Percentiles rank a stretch among this genome's conserved stretches.
Evolutionary conservation across 2,797 vertebrate genomes (phyloP).

Genomic region (Sarcoramphus papa): DNA sequence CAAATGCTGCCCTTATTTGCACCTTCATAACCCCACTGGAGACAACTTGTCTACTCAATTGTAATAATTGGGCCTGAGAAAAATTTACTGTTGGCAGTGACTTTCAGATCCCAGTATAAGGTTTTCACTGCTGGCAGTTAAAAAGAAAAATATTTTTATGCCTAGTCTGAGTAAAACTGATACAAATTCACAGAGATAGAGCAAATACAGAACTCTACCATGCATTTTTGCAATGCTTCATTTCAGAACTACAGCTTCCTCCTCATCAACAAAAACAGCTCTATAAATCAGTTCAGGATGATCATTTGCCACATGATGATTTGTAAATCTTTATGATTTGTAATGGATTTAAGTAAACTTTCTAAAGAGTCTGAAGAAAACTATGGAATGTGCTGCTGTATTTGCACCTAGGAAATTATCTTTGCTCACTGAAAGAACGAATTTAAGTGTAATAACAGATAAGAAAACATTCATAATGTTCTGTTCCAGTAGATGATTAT

Average conservation of each 20-base stretch:
- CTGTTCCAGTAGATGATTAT: neutral
- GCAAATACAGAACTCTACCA: neutral
- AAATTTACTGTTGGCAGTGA: constrained; percentile 1
- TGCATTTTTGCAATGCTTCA: neutral
- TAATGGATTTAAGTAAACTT: neutral
- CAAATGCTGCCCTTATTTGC: constrained; percentile 36
- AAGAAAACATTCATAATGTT: neutral
- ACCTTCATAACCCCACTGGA: constrained; percentile 4
- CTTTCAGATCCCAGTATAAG: neutral
- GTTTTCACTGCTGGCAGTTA: neutral
- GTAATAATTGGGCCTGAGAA: constrained; percentile 14
- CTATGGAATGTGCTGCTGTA: neutral
- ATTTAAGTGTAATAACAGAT: neutral
- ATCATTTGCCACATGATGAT: neutral
- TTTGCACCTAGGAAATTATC: neutral
- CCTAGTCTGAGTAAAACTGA: neutral
- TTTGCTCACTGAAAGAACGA: neutral
- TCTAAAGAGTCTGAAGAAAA: neutral
- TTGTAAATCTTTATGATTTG: neutral
- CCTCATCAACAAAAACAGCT: neutral
- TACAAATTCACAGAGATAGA: neutral
- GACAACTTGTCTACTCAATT: constrained; percentile 38
- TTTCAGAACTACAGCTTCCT: neutral
- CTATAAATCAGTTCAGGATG: neutral
- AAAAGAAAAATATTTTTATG: constrained; percentile 1